These are phyloP conservation scores for Cephalopholis sonnerati DNA, from an alignment of 2,113 vertebrate species.

Conservation along the genomic window DNA sequence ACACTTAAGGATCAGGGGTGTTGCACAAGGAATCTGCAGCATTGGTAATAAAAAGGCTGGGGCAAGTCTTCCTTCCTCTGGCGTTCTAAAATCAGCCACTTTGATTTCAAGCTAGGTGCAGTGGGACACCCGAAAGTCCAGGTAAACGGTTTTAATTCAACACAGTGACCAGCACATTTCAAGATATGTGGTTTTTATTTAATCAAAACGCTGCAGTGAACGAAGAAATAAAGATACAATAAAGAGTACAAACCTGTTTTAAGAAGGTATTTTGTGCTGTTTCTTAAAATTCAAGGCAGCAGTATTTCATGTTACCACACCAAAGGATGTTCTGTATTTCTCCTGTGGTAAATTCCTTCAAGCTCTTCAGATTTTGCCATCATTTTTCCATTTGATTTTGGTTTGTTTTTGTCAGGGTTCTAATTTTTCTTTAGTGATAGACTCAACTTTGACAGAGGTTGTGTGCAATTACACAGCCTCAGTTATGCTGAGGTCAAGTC, in stretches of 20 bases:
- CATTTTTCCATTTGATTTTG: background rate
- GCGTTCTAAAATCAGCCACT: too few species aligned
- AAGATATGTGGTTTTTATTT: too few species aligned
- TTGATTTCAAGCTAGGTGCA: background rate
- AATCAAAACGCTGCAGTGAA: background rate
- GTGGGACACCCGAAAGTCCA: background rate
- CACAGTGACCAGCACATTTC: background rate
- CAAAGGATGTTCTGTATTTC: background rate
- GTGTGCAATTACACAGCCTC: slow-evolving; percentile 27
- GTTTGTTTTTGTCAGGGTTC: background rate
- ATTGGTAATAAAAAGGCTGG: too few species aligned
- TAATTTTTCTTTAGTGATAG: background rate
- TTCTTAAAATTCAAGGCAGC: background rate
- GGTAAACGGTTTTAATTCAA: background rate
- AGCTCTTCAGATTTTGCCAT: background rate
- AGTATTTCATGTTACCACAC: background rate
- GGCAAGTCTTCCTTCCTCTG: background rate
- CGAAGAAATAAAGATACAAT: background rate
- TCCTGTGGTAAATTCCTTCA: slow-evolving; percentile 3
- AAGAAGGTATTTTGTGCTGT: background rate
- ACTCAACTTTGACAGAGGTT: background rate
- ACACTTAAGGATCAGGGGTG: background rate
- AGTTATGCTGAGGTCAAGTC: slow-evolving; percentile 40
- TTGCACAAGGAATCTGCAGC: too few species aligned
- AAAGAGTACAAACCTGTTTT: background rate